These are phyloP conservation scores for Cryptocephalus moraei DNA, from an alignment of 2,888 invertebrate species.

Conservation along the genomic window DNA sequence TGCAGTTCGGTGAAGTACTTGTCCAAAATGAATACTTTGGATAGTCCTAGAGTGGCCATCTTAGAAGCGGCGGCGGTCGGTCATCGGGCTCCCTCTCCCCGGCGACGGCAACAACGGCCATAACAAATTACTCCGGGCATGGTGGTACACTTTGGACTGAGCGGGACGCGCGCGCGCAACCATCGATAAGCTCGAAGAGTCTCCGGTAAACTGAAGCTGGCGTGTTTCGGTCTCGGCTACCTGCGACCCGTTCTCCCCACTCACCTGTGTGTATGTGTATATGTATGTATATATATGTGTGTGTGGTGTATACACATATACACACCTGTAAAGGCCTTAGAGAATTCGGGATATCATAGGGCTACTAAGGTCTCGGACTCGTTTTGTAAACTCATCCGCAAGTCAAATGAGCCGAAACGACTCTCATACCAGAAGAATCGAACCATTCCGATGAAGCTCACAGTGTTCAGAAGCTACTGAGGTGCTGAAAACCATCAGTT, in stretches of 20 bases:
- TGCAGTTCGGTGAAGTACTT: conserved; percentile 94
- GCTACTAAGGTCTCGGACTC: conserved; percentile 3
- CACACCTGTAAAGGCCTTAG: conserved; percentile 7
- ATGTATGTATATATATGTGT: not conserved
- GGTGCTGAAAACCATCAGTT: no score
- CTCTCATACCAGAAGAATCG: no score
- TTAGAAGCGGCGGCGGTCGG: conserved; percentile 16
- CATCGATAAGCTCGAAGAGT: conserved; percentile 6
- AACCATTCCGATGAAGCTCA: no score
- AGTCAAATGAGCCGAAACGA: no score
- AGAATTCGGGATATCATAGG: conserved; percentile 18
- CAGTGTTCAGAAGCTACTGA: no score
- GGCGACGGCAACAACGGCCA: no score
- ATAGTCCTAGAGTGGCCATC: conserved; percentile 94
- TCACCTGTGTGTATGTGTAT: not conserved
- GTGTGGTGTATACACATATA: not conserved
- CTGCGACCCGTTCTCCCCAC: conserved; percentile 30
- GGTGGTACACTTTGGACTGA: conserved; percentile 3
- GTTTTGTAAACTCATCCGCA: not conserved
- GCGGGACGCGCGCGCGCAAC: not conserved
- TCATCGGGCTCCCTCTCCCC: no score
- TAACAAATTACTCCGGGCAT: no score
- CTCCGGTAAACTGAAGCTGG: conserved; percentile 20
- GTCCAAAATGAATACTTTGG: conserved; percentile 95
- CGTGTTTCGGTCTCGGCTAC: conserved; percentile 19